Percentiles rank a stretch among this genome's conserved stretches.
phyloP scores from a whole-genome alignment of 2,888 invertebrate species.

The Caenorhabditis zanzibari region DNA sequence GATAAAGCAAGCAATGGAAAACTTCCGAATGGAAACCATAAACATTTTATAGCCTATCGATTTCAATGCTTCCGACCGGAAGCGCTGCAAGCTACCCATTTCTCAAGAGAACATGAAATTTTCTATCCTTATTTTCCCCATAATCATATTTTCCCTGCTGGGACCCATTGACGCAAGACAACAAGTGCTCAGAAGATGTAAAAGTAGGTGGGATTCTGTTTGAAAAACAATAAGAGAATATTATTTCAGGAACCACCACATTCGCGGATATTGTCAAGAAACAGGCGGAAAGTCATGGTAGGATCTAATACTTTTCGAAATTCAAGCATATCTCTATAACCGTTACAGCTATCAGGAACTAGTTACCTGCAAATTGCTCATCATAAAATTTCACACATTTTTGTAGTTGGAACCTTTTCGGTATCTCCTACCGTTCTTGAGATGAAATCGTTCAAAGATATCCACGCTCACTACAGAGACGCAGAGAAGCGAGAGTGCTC shows the following conservation, averaged over 20 bases:
- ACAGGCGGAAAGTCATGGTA: slow-evolving; percentile 8
- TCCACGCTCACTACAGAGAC: too few species aligned
- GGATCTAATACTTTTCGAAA: not conserved
- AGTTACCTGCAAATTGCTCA: too few species aligned
- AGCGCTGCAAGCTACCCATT: not conserved
- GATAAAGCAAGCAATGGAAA: too few species aligned
- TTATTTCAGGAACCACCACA: not conserved
- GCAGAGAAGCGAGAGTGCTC: too few species aligned
- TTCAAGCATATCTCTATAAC: too few species aligned
- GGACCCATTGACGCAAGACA: not conserved
- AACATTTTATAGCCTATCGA: not conserved
- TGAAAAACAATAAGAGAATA: not conserved
- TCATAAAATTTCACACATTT: too few species aligned
- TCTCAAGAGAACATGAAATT: not conserved
- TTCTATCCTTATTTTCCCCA: not conserved
- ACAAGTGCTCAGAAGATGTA: slow-evolving; percentile 4
- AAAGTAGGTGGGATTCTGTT: not conserved
- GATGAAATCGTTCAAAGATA: too few species aligned
- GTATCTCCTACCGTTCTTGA: too few species aligned
- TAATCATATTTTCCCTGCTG: not conserved
- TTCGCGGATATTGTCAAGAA: slow-evolving; percentile 7
- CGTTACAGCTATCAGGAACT: too few species aligned
- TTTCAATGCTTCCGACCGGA: slow-evolving; percentile 5
- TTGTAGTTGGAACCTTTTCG: too few species aligned
- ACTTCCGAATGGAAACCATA: too few species aligned